Percentiles rank a stretch among this genome's conserved stretches.
Conservation (phyloP, 2,113 vertebrate genomes). For the Callospermophilus lateralis region DNA sequence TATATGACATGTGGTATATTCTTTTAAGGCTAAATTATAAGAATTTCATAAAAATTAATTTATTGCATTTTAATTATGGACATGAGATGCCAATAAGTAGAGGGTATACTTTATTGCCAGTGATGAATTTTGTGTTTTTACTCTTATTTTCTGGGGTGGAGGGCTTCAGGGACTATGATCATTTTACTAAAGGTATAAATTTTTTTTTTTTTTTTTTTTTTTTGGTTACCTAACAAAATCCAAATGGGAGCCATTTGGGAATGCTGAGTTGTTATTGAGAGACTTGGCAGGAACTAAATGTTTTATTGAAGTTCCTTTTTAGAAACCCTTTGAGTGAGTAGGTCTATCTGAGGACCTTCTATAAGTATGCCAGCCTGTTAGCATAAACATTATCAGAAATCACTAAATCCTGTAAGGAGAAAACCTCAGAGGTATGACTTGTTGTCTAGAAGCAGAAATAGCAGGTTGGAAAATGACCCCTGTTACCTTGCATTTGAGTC, state of each 20-base stretch:
- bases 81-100: background rate
- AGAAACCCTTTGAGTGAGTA: conserved; percentile 13
- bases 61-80: conserved; percentile 55
- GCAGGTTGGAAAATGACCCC: conserved; percentile 2
- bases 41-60: conserved; percentile 17
- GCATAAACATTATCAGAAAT: conserved; percentile 40
- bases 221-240: background rate
- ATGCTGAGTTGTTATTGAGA: conserved; percentile 24
- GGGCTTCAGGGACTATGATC: background rate
- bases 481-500: conserved; percentile 38
- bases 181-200: background rate
- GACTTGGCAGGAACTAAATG: conserved; percentile 1
- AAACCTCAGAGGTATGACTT: conserved; percentile 32
- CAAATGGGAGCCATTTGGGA: background rate
- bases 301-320: conserved; percentile 33
- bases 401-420: conserved; percentile 31
- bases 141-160: conserved; percentile 35
- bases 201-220: background rate
- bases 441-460: conserved; percentile 31
- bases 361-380: conserved; percentile 27
- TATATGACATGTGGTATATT: background rate
- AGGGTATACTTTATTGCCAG: background rate
- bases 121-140: conserved; percentile 45
- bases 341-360: background rate
- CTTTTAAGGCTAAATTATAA: conserved; percentile 38